Conservation (phyloP, 1,140 invertebrate species). For the Drosophila obscura region DNA sequence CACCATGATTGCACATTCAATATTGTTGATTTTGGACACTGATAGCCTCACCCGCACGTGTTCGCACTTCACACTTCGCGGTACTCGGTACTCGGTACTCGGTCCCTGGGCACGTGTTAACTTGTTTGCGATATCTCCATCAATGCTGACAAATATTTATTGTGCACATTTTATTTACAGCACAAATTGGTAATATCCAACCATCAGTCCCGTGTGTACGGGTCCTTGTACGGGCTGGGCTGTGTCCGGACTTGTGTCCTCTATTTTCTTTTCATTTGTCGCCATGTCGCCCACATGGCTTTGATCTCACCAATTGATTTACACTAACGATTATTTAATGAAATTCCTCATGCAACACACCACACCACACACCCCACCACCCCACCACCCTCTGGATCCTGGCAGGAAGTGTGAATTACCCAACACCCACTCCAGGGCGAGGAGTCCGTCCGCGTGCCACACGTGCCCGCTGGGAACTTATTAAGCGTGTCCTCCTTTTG, state of each 20-base stretch:
- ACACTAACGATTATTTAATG: slow-evolving; percentile 82
- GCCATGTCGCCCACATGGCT: slow-evolving; percentile 69
- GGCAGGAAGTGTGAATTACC: slow-evolving; percentile 76
- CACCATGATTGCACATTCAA: slow-evolving; percentile 25
- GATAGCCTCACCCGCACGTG: slow-evolving; percentile 71
- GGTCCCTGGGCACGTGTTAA: slow-evolving; percentile 64
- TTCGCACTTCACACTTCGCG: slow-evolving; percentile 66
- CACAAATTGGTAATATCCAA: slow-evolving; percentile 70
- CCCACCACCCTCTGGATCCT: slow-evolving; percentile 12
- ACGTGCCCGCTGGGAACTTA: slow-evolving; percentile 62
- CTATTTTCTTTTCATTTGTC: slow-evolving; percentile 79
- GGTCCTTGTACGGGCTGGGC: background rate
- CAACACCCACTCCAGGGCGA: slow-evolving; percentile 39
- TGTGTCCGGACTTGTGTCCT: slow-evolving; percentile 32
- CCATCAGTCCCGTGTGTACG: slow-evolving; percentile 5
- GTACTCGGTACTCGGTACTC: slow-evolving; percentile 25
- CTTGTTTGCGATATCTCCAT: slow-evolving; percentile 57
- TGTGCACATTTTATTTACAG: slow-evolving; percentile 60
- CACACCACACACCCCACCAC: background rate
- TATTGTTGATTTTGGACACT: slow-evolving; percentile 78
- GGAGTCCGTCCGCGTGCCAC: slow-evolving; percentile 40
- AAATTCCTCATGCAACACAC: slow-evolving; percentile 58
- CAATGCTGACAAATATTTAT: slow-evolving; percentile 64
- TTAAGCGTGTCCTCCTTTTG: slow-evolving; percentile 46
- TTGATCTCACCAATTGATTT: slow-evolving; percentile 81